Base-by-base conservation (phyloP, 2,888 invertebrate genomes). In the Resseliella maxima region DNA sequence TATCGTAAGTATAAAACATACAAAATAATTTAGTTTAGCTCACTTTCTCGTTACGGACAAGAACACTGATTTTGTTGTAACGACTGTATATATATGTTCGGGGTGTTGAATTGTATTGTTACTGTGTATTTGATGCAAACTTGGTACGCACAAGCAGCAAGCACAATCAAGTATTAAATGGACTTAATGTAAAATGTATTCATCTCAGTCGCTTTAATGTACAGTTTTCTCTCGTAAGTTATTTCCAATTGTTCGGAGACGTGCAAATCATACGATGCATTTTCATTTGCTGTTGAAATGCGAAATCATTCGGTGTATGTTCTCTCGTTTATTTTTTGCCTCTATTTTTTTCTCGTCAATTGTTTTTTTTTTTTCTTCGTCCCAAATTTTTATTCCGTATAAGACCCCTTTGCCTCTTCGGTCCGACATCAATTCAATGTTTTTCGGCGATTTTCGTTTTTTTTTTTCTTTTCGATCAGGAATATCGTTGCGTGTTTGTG, bases 1-100 rank as follows among this genome's bases (percentile, higher is more conserved):
- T 94, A 96, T 90, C 96, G 97, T 97, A 92, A 96, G 96, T 94
- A 88, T 89, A 88, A 88, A 38, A 83, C 83, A 83, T n/a, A 38
- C 83, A 36, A n/a, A n/a, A 38, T 36, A 38, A 83, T 83, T 83
- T 38, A 21, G 83, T 38, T 83, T 38, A 21, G 31, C 36, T n/a
- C n/a, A n/a, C n/a, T n/a, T n/a, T 59, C 6, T 59, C 10, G 38
- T 24, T 38, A n/a, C 83, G 31, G 64, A 83, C 36, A 83, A 35
- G 35, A 72, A 72, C 2, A 27, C 64, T 27, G 3, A 27, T 64
- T n/a, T 6, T 10, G 10, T 15, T 18, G 50, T 50, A 50, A 50
- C 21, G 18, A 18, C 21, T 21, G 50, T 50, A 21, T 50, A 18
- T 27, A 27, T 59, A 27, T 27, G 27, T 59, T 50, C 12, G 5